Evolutionary conservation across 2,797 vertebrate species (phyloP).

Genomic region (Hirundo rustica): DNA sequence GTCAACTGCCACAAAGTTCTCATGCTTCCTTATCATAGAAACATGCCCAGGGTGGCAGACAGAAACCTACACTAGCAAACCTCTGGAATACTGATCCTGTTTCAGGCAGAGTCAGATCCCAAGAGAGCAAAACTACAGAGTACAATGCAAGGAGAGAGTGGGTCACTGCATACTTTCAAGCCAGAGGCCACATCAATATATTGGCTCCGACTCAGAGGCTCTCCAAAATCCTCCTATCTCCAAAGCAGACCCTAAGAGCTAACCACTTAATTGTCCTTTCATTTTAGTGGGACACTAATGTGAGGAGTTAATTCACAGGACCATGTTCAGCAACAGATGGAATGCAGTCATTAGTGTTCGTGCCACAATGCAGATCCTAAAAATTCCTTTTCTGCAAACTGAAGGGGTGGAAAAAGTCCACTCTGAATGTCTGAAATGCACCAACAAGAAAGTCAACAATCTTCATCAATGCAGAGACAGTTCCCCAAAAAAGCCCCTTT

Average conservation of each 20-base stretch:
- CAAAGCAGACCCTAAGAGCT: background rate
- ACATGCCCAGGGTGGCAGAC: rapidly evolving
- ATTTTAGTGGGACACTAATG: background rate
- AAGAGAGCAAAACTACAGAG: background rate
- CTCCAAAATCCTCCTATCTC: background rate
- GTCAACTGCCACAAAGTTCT: background rate
- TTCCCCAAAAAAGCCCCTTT: background rate
- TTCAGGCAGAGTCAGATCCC: background rate
- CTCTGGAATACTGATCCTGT: background rate
- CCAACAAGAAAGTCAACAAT: background rate
- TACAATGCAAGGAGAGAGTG: background rate
- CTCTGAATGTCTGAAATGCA: background rate
- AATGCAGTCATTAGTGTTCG: background rate
- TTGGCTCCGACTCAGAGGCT: background rate
- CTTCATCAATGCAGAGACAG: background rate
- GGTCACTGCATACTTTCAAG: background rate
- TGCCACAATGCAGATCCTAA: background rate
- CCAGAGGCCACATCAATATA: background rate
- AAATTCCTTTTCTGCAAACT: background rate
- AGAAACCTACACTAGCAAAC: background rate
- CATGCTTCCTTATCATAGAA: background rate
- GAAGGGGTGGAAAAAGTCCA: background rate
- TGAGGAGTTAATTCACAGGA: background rate
- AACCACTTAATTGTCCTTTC: background rate
- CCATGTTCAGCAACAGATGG: background rate